phyloP scores from a whole-genome alignment of 2,888 invertebrate genomes.

The Augiades crinisus region DNA sequence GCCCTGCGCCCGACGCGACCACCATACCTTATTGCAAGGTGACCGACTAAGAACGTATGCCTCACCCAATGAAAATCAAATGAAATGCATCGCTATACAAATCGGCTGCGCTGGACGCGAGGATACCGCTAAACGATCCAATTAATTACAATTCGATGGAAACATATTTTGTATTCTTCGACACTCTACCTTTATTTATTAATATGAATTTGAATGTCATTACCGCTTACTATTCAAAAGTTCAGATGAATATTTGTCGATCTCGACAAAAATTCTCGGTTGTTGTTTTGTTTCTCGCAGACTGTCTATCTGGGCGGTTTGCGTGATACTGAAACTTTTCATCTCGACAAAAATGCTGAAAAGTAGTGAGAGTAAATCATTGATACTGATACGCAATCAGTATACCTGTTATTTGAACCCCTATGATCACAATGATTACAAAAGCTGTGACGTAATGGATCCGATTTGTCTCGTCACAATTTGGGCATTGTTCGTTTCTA shows the following conservation, averaged over 20 bases:
- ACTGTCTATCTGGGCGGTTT: background rate
- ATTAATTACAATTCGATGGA: constrained; percentile 58
- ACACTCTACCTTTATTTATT: background rate
- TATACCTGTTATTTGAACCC: constrained; percentile 19
- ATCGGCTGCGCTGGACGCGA: constrained; percentile 56
- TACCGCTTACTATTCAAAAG: background rate
- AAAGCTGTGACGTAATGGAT: constrained; percentile 47
- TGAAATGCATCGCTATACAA: constrained; percentile 57
- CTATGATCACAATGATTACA: constrained; percentile 35
- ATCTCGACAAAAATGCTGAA: background rate
- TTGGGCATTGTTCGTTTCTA: constrained; percentile 55
- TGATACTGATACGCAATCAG: constrained; percentile 2
- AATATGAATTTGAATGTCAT: constrained; percentile 2
- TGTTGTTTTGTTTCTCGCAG: background rate
- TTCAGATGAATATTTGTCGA: background rate
- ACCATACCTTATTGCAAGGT: constrained; percentile 77
- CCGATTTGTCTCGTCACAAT: constrained; percentile 49
- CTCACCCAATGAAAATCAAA: constrained; percentile 38
- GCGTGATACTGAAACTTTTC: background rate
- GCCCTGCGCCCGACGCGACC: constrained; percentile 70
- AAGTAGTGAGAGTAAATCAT: background rate
- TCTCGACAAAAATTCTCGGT: too few relatives aligned
- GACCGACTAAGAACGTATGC: constrained; percentile 62
- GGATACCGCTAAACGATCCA: constrained; percentile 69
- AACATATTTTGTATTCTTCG: constrained; percentile 27